phyloP scores from a whole-genome alignment of 2,797 vertebrate genomes.

The Anguilla marmorata region DNA sequence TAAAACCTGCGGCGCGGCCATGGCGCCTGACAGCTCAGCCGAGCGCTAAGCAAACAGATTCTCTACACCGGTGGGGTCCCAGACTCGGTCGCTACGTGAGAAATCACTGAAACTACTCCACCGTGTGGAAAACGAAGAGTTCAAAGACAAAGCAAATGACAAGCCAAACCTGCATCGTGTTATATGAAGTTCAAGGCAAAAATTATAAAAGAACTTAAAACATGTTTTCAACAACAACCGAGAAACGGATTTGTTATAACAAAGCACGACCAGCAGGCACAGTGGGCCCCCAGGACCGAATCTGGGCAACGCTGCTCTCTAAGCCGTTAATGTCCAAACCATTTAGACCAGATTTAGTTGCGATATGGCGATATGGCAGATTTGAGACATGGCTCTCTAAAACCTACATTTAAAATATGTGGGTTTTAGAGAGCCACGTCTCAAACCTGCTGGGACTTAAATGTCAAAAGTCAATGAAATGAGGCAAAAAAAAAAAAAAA shows the following conservation, averaged over 20 bases:
- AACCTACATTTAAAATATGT: not conserved
- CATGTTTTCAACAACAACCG: no score
- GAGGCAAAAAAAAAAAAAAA: not conserved
- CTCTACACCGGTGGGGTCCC: not conserved
- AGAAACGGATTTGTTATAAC: no score
- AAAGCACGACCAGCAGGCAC: no score
- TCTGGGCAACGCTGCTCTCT: not conserved
- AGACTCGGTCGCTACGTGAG: no score
- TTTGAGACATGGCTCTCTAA: no score
- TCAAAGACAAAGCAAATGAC: no score
- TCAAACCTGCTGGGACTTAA: not conserved
- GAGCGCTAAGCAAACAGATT: not conserved
- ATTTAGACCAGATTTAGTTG: not conserved
- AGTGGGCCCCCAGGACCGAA: not conserved
- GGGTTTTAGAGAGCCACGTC: not conserved
- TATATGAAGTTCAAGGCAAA: no score
- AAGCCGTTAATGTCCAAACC: not conserved
- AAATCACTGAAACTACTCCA: no score
- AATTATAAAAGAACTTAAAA: no score
- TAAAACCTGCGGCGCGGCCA: not conserved
- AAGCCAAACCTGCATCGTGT: no score
- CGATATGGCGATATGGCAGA: not conserved
- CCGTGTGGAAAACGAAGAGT: no score
- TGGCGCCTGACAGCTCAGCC: not conserved
- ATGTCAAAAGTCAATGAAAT: not conserved